A percentile compares a stretch with the other conserved stretches of the same genome.
Evolutionary conservation across 64 coral and sea anemone genomes (phyloP).

Genomic region (Astreopora myriophthalma): DNA sequence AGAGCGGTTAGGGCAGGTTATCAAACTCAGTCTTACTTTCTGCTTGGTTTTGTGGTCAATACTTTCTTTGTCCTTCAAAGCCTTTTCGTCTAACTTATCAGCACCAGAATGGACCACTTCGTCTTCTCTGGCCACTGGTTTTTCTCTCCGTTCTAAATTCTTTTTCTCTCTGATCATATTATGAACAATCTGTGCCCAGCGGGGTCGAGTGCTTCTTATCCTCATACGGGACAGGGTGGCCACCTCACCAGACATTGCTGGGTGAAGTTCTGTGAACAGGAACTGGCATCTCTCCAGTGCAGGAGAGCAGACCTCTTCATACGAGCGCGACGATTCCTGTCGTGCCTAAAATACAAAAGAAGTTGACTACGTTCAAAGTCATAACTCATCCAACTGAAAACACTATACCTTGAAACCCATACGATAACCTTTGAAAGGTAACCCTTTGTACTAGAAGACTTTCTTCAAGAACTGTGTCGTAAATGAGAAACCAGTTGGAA

Average conservation of each 20-base stretch:
- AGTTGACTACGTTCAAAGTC: not conserved
- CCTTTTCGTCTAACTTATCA: conserved; percentile 47
- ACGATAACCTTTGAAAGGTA: too few species aligned
- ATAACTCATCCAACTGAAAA: too few species aligned
- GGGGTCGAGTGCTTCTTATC: conserved; percentile 76
- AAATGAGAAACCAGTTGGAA: too few species aligned
- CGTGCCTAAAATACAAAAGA: conserved; percentile 53
- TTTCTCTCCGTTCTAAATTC: conserved; percentile 52
- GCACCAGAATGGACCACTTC: conserved; percentile 18
- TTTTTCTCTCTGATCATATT: conserved; percentile 83
- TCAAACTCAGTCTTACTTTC: conserved; percentile 32
- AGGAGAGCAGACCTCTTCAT: conserved; percentile 94
- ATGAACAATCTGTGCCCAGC: conserved; percentile 79
- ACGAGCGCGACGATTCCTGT: conserved; percentile 95
- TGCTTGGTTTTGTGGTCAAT: conserved; percentile 59
- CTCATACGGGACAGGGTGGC: conserved; percentile 71
- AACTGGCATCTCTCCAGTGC: conserved; percentile 91
- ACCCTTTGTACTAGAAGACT: too few species aligned
- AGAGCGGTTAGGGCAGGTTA: too few species aligned
- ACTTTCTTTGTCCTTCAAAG: conserved; percentile 44
- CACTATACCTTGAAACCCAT: too few species aligned
- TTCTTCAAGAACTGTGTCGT: too few species aligned
- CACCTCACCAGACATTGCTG: conserved; percentile 88
- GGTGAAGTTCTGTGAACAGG: conserved; percentile 84
- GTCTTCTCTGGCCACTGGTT: conserved; percentile 24